phyloP scores from a whole-genome alignment of 2,797 vertebrate species.

The Aeoliscus strigatus region DNA sequence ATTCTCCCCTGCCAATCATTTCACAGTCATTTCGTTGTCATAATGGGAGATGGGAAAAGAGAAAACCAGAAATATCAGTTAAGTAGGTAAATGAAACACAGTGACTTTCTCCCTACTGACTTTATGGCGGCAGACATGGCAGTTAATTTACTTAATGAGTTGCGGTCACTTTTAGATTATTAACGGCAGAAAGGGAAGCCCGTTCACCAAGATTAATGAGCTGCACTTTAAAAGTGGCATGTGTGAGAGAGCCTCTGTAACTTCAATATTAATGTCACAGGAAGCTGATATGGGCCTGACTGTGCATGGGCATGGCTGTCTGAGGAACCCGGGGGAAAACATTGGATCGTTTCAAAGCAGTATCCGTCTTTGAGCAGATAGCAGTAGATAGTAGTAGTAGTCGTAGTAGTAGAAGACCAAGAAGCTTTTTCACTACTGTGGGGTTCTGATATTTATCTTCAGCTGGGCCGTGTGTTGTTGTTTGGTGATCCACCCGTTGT shows the following conservation, averaged over 20 bases:
- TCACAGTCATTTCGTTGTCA: no score
- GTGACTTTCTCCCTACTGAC: constrained; percentile 30
- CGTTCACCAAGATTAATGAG: constrained; percentile 64
- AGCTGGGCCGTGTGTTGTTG: no score
- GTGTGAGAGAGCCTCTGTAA: constrained; percentile 42
- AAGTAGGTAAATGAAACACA: constrained; percentile 30
- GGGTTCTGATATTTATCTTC: no score
- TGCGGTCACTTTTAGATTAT: constrained; percentile 65
- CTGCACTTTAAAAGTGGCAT: constrained; percentile 40
- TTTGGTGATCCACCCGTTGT: no score
- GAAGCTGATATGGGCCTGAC: constrained; percentile 28
- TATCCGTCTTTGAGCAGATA: no score
- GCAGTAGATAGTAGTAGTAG: no score
- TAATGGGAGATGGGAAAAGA: no score
- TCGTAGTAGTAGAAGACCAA: no score
- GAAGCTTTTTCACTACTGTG: no score
- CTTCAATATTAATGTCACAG: constrained; percentile 56
- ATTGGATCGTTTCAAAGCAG: no score
- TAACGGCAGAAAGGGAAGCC: constrained; percentile 46
- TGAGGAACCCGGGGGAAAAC: neutral
- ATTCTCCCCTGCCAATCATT: no score
- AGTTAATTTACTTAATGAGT: constrained; percentile 67
- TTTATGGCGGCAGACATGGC: constrained; percentile 16
- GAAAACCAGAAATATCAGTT: neutral
- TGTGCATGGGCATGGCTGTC: constrained; percentile 6